Evolutionary conservation across 2,113 vertebrate species (phyloP), one percentile per base, ranked within the genome.

Genomic region (Odobenus rosmarus): DNA sequence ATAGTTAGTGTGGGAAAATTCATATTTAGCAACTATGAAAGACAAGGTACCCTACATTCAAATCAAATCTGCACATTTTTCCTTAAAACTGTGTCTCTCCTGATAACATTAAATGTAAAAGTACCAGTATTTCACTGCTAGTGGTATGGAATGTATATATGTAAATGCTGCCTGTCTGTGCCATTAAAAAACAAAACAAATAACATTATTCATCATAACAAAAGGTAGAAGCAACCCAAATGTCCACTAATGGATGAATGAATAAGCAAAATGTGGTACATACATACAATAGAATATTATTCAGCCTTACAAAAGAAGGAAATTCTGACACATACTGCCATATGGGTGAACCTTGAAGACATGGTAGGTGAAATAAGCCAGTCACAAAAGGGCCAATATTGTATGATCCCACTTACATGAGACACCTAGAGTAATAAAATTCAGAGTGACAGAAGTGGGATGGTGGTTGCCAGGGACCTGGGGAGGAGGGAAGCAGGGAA

Each of bases 81-180:
- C 18, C 79, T 84, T 57, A 51, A 83, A 61, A 19, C n/a, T 53
- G 83, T 64, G 89, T 77, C 49, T 77, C 10, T 21, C 33, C 19
- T 93, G 26, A 59, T 84, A 79, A 92, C 15, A 84, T 39, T 74
- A 62, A 92, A 53, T 46, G 23, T 79, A 61, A 89, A 96, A 84
- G 59, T 89, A 59, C 10, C 46, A 86, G 46, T 72, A 31, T 86
- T 87, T 80, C 9, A 55, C 80, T 31, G 19, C 5, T 72, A 36
- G 28, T 24, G 42, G 51, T 71, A 71, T 67, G 31, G 31, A 67
- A 67, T 67, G 3, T 16, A 67, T 64, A 64, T 33, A 46, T 26
- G 72, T 67, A 36, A 84, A 53, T 36, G 21, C 10, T 49, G 9
- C 10, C 42, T 94, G 80, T 71, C 80, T 62, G 62, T 71, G 6